phyloP scores from a whole-genome alignment of 92 coral and sea anemone genomes.

The Diadumene lineata region DNA sequence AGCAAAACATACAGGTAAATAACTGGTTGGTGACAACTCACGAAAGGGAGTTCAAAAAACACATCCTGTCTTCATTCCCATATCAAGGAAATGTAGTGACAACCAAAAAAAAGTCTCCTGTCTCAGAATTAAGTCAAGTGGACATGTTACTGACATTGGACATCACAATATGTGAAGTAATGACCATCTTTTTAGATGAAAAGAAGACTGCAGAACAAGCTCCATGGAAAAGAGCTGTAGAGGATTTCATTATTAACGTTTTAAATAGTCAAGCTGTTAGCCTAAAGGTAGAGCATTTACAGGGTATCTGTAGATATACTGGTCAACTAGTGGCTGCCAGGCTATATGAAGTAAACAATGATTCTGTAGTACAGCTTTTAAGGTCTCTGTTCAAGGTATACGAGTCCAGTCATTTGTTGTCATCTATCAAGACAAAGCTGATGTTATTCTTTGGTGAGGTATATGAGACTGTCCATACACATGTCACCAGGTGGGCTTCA shows the following conservation, averaged over 20 bases:
- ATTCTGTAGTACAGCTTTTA: conserved; percentile 36
- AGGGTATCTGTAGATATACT: conserved; percentile 51
- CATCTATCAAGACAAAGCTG: conserved; percentile 61
- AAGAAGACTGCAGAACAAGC: conserved; percentile 5
- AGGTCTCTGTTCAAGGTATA: conserved; percentile 52
- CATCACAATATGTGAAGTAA: conserved; percentile 68
- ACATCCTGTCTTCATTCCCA: conserved; percentile 83
- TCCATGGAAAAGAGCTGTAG: conserved; percentile 35
- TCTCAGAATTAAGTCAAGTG: conserved; percentile 11
- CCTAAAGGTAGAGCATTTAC: conserved; percentile 56
- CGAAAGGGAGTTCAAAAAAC: conserved; percentile 58
- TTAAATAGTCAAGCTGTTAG: conserved; percentile 30
- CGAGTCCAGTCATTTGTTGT: conserved; percentile 67
- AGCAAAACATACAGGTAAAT: conserved; percentile 1
- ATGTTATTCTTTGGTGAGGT: conserved; percentile 63
- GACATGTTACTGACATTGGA: conserved; percentile 37
- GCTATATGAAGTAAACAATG: not conserved
- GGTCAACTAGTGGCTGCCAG: conserved; percentile 29
- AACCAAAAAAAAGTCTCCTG: conserved; percentile 58
- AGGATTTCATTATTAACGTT: conserved; percentile 54
- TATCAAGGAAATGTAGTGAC: conserved; percentile 27
- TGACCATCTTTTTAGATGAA: conserved; percentile 38
- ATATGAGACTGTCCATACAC: too few relatives aligned
- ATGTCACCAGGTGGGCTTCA: too few relatives aligned
- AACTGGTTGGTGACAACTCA: conserved; percentile 40